Evolutionary conservation across 2,797 vertebrate genomes (phyloP), one percentile per base, ranked within the genome.

Genomic region (Rhodeus uyekii): DNA sequence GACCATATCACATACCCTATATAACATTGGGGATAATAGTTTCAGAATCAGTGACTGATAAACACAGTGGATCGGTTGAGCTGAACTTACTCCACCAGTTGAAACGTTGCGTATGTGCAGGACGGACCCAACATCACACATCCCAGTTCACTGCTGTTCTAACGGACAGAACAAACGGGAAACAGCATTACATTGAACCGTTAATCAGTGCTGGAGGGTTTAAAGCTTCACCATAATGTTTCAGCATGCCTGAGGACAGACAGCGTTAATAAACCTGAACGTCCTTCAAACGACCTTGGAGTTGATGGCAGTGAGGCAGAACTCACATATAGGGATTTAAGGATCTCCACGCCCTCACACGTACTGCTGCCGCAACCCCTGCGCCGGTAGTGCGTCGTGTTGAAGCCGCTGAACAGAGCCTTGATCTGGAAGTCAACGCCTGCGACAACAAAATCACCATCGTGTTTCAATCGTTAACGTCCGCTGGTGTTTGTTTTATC

Each of bases 21-120:
- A 2, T 32, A 69, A 29, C 29, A 29, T 27, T 12, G 16, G 29
- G 32, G 27, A 50, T 38, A 58, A 32, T 24, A 36, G 36, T 44
- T 68, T 2, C 22, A 34, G 19, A 29, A 32, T 24, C 3, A 16
- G 19, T 32, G 4, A 36, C 9, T 69, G 18, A 27, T 27, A 6
- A 13, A 58, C 27, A 4, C 53, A 58, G 10, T 55, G 16, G 44
- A 65, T 38, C 46, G 80, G 46, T 0, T 14, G 6, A 32, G 16
- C 42, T 10, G 63, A 91, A 97, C 98, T 97, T 93, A 99, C 98
- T 97, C 96, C 74, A 97, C 93, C 89, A 99, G 94, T 89, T 99
- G 97, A 90, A 88, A 99, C 27, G 98, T 98, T 55, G 97, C 96
- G 0, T 94, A 99, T 4, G 97, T 98, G 85, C 98, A 99, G 1